Percentiles rank a stretch among this genome's conserved stretches.
Evolutionary conservation across 2,888 invertebrate genomes (phyloP).

Genomic region (Odontomyia ornata): DNA sequence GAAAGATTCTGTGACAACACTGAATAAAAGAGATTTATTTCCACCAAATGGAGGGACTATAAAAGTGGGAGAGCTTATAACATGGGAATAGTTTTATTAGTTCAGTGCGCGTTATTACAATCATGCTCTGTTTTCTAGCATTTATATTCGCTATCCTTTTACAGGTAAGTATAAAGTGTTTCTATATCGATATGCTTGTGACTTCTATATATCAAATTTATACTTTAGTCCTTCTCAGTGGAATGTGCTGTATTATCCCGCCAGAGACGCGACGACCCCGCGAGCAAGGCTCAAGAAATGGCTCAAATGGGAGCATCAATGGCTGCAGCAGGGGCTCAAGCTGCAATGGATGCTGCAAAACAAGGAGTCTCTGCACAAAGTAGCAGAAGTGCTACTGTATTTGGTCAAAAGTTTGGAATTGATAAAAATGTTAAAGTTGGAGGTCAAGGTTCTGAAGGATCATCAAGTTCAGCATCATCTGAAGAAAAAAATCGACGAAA

Average conservation of each 20-base stretch:
- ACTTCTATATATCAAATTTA: no score
- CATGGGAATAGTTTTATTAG: no score
- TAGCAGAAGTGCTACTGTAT: background rate
- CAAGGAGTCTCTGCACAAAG: background rate
- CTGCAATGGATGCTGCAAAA: background rate
- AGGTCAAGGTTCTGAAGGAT: background rate
- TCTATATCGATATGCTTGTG: no score
- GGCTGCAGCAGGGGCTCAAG: background rate
- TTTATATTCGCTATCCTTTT: no score
- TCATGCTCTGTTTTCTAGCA: no score
- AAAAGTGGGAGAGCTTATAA: no score
- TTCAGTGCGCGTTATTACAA: no score
- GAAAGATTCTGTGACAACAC: no score
- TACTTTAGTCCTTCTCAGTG: background rate
- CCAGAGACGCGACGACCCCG: background rate
- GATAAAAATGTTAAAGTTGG: background rate
- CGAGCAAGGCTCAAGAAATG: background rate
- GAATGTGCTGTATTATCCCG: background rate
- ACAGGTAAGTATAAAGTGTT: no score
- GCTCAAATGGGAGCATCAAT: background rate
- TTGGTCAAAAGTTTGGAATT: background rate
- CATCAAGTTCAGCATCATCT: background rate
- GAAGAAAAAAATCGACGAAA: background rate
- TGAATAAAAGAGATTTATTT: no score
- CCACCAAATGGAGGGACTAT: no score